Evolutionary conservation across 2,888 invertebrate species (phyloP), one percentile per base, ranked within the genome.

Genomic region (Lasioglossum calceatum): DNA sequence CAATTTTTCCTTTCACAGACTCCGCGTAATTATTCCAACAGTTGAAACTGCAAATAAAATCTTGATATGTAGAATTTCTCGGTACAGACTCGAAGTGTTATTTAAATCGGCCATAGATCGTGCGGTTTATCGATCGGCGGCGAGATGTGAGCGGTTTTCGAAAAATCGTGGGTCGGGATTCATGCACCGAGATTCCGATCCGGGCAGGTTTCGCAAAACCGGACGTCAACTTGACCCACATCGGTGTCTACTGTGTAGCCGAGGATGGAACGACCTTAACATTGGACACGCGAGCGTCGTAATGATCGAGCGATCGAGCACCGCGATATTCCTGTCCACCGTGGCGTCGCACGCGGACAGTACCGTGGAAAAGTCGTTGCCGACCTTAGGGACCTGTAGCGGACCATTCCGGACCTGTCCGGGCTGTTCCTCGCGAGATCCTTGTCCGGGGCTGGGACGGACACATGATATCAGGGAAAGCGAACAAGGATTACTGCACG

Each of bases 211-310:
- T 85, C 79, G 82, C 87, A 79, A 86, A 93, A 91, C 92, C 93
- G 93, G 93, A 93, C 92, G 90, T 93, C 92, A 92, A 93, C 91
- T 93, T 93, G 93, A 93, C 93, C 93, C 85, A 92, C 87, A 91
- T 93, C 14, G 47, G 32, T 58, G 58, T 71, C 71, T 71, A 71
- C 71, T 42, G 72, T 79, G 82, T 85, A 82, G 86, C 87, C 82
- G 86, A 44, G 50, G 76, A 81, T 80, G 88, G 84, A 84, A 86
- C 92, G 92, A 93, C 93, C 93, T 93, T 93, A 92, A 93, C 93
- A 93, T 93, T 93, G 91, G 39, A 32, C 61, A 58, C 77, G 54
- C 72, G 50, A 23, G 72, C 27, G 39, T 42, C 50, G 27, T 61
- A 47, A 39, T 54, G 23, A 61, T 23, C 70, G 42, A 74, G 36